These are phyloP conservation scores for Halocaridina rubra DNA, from an alignment of 2,888 invertebrate genomes.

Conservation along the genomic window DNA sequence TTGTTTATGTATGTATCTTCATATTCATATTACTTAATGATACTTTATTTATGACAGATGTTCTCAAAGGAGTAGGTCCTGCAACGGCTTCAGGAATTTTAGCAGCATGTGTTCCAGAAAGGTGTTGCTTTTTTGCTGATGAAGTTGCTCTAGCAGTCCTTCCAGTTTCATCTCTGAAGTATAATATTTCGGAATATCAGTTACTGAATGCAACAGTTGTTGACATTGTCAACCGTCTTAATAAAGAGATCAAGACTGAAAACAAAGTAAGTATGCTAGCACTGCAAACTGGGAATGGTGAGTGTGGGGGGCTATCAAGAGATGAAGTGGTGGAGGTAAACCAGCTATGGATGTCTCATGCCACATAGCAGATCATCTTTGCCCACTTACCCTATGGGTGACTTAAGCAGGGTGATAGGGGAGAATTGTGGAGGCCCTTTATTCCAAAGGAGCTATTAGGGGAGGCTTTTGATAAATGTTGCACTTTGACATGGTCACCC, in stretches of 20 bases:
- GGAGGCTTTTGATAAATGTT: too few relatives aligned
- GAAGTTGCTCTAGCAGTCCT: slow-evolving; percentile 52
- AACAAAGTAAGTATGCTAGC: neutral
- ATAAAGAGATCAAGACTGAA: neutral
- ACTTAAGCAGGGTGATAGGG: too few relatives aligned
- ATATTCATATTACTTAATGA: neutral
- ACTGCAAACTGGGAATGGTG: too few relatives aligned
- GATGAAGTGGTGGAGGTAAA: too few relatives aligned
- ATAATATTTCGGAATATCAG: slow-evolving; percentile 44
- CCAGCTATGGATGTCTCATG: too few relatives aligned
- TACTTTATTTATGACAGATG: slow-evolving; percentile 8
- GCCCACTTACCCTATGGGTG: too few relatives aligned
- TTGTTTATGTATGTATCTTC: too few relatives aligned
- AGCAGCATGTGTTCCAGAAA: slow-evolving; percentile 31
- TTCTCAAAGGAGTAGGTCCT: slow-evolving; percentile 59
- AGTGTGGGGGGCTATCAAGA: too few relatives aligned
- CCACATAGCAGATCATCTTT: too few relatives aligned
- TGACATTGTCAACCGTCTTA: slow-evolving; percentile 22
- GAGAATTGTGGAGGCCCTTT: too few relatives aligned
- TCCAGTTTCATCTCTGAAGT: slow-evolving; percentile 13
- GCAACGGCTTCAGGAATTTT: slow-evolving; percentile 45
- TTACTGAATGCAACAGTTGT: slow-evolving; percentile 18
- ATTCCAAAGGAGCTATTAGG: too few relatives aligned
- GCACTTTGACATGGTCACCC: too few relatives aligned
- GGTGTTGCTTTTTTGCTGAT: slow-evolving; percentile 55